Base-by-base conservation (phyloP, 2,797 vertebrate species). In the Protosalanx chinensis region DNA sequence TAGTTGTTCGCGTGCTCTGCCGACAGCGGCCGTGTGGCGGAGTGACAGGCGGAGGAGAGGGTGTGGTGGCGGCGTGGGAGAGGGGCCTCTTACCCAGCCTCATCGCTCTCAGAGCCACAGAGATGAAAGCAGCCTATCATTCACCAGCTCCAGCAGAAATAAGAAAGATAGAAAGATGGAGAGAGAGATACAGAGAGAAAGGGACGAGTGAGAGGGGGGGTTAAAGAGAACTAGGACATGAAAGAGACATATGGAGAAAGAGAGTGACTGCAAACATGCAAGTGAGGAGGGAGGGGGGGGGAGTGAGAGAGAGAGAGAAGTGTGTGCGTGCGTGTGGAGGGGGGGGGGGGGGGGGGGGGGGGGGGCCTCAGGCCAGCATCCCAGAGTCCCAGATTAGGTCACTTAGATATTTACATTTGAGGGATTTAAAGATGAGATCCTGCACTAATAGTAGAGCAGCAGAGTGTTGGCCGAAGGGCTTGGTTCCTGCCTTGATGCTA, bases 21-120 rank as follows among this genome's bases (percentile, higher is more conserved):
- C 83, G 90, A 91, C 84, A 69, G 80, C 27, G 78, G 81, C 73
- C 77, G 80, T 81, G 83, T 83, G 73, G 72, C 84, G 81, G 87
- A 86, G 71, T 85, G 88, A 89, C 87, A 86, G 83, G 78, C 82
- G 81, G 76, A 78, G 72, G 66, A 77, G 75, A 81, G 82, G 84
- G 88, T 70, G 80, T 79, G 76, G 82, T 66, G 82, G 72, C 82
- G 63, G 72, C 79, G 74, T 37, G 62, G n/a, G 67, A 35, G 13
- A 76, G 66, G 66, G 69, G 66, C 65, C 76, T 79, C 60, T 73
- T 82, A 87, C 81, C 78, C 79, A 74, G 66, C 51, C 23, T 64
- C 23, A 56, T 49, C 68, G 63, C 64, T 59, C 74, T 53, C 63
- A 49, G 58, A 29, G 68, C 72, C 67, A 27, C 76, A 84, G 66